These are phyloP conservation scores for Noturus placidus DNA, from an alignment of 2,113 vertebrate genomes.

Conservation along the genomic window DNA sequence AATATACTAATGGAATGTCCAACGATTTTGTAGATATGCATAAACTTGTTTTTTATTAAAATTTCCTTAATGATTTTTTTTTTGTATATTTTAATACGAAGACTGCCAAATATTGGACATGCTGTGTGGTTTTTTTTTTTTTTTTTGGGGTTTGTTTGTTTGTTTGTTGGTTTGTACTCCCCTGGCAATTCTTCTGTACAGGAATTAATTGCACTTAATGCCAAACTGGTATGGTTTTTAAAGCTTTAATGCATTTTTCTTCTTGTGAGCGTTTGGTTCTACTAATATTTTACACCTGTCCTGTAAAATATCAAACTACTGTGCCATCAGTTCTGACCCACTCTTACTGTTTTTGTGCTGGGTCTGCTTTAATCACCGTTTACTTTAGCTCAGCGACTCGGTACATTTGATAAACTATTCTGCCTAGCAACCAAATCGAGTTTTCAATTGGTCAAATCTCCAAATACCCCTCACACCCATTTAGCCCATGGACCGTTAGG, in stretches of 20 bases:
- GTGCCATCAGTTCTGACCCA: not conserved
- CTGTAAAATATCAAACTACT: conserved; percentile 3
- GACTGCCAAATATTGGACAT: conserved; percentile 12
- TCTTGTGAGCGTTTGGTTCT: not conserved
- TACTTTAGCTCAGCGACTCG: not conserved
- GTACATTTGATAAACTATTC: not conserved
- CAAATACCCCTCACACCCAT: not conserved
- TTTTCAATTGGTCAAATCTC: not conserved
- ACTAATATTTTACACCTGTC: not conserved
- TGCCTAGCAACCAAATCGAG: not conserved
- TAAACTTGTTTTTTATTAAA: conserved; percentile 32
- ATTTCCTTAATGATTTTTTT: conserved; percentile 14
- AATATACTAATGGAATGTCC: conserved; percentile 3
- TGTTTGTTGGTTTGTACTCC: not conserved
- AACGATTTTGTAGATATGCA: conserved; percentile 24
- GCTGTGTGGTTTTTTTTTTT: not conserved
- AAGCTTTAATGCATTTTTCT: not conserved
- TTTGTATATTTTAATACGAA: conserved; percentile 41
- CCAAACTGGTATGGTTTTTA: conserved; percentile 9
- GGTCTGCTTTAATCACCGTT: conserved; percentile 9
- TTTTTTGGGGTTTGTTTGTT: not conserved
- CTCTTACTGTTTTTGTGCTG: conserved; percentile 3
- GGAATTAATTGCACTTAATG: conserved; percentile 12
- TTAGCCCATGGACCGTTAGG: not conserved
- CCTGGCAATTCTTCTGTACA: not conserved